Base-by-base conservation (phyloP, 2,797 vertebrate species). In the Darevskia mixta region DNA sequence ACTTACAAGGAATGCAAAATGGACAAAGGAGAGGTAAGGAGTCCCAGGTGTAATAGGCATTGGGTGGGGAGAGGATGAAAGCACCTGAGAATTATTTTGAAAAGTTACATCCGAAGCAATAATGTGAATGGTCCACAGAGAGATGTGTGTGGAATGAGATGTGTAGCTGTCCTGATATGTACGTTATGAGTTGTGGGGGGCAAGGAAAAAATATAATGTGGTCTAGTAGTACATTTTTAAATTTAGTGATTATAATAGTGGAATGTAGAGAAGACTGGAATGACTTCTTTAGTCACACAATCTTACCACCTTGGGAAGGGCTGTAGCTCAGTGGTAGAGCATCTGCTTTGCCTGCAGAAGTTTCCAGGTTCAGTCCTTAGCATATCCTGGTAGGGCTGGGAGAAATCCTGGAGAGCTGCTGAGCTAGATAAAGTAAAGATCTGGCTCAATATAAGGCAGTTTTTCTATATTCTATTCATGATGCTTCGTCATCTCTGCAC, bases 1-100 rank as follows among this genome's bases (percentile, higher is more conserved):
- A 69, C 2, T 27, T 86, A 49, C 41, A 78, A 29, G 41, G 75
- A 67, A 78, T 85, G 75, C 38, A 66, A 23, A 78, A 85, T 78
- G 73, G 58, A 86, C 41, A 86, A 86, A 67, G 76, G 32, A 32
- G 9, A 87, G 41, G 17, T 55, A 77, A 87, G 76, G 25, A n/a
- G 15, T 78, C 49, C 69, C 81, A 71, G 58, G 49, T 73, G 3
- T 81, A 79, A 76, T 78, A 86, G n/a, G 10, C 86, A 87, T 20
- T 83, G 58, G 38, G 4, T 1, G 13, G 29, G 55, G 4, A 55
- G 64, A 80, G 87, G 81, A 38, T 58, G 23, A 7, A 32, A 83
- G 35, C 43, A 86, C 18, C 45, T 78, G n/a, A 61, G 17, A 75
- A 84, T 43, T 8, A 38, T 27, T 55, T 43, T 20, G 25, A 29